Percentiles rank a stretch among this genome's conserved stretches.
phyloP scores from a whole-genome alignment of 2,888 invertebrate species.

The Ennomos erosarius region DNA sequence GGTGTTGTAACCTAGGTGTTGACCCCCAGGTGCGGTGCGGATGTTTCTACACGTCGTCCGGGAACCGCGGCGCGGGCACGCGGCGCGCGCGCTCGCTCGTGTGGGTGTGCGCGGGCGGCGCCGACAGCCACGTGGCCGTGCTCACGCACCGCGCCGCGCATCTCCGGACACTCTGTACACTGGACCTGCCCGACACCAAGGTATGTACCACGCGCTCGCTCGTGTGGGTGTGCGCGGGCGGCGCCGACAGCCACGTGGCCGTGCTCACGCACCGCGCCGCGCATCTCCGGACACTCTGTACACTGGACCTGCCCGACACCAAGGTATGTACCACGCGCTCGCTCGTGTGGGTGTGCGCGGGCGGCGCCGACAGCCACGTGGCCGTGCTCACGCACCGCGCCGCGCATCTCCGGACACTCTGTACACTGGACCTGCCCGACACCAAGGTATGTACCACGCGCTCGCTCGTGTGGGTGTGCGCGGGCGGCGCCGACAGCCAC shows the following conservation, averaged over 20 bases:
- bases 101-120: conserved; percentile 95
- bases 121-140: conserved; percentile 90
- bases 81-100: conserved; percentile 92
- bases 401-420: conserved; percentile 90
- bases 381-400: conserved; percentile 92
- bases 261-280: conserved; percentile 92
- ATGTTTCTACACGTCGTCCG: conserved; percentile 91
- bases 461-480: no score
- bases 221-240: conserved; percentile 72
- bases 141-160: conserved; percentile 91
- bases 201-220: conserved; percentile 54
- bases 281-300: conserved; percentile 89
- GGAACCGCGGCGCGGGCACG: conserved; percentile 73
- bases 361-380: conserved; percentile 90
- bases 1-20: conserved; percentile 84
- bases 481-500: conserved; percentile 89
- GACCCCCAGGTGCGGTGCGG: conserved; percentile 92
- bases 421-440: conserved; percentile 91
- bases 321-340: conserved; percentile 72
- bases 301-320: conserved; percentile 92
- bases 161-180: conserved; percentile 90
- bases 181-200: conserved; percentile 92
- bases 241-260: conserved; percentile 89
- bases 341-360: conserved; percentile 49
- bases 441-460: conserved; percentile 83